Conservation (phyloP, 2,888 invertebrate genomes). For the Thera obeliscata region DNA sequence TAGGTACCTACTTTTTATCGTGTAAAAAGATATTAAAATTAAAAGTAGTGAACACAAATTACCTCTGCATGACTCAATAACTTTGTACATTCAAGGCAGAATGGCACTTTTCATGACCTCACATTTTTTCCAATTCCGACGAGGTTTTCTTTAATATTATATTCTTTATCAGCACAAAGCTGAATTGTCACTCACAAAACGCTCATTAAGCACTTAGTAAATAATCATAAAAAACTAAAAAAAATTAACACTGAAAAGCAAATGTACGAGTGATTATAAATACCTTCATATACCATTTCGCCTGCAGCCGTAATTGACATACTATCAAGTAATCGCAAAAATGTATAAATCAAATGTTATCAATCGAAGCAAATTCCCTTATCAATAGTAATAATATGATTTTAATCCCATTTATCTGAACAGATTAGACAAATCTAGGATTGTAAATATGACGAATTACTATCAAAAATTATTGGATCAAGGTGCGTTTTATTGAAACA, state of each 20-base stretch:
- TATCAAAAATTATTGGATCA: conserved; percentile 35
- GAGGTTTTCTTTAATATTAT: too few relatives aligned
- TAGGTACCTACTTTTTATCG: too few relatives aligned
- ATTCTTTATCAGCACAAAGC: too few relatives aligned
- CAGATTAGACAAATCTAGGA: conserved; percentile 69
- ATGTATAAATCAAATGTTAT: conserved; percentile 82
- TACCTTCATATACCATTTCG: conserved; percentile 15
- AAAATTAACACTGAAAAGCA: background rate
- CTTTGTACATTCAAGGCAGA: too few relatives aligned
- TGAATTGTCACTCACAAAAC: too few relatives aligned
- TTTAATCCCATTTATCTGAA: conserved; percentile 69
- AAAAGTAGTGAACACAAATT: too few relatives aligned
- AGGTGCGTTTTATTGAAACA: conserved; percentile 25
- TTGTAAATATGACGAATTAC: conserved; percentile 59
- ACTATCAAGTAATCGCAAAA: conserved; percentile 37
- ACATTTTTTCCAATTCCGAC: too few relatives aligned
- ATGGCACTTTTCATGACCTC: too few relatives aligned
- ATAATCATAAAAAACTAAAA: too few relatives aligned
- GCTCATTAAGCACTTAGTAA: too few relatives aligned
- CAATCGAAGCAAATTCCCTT: conserved; percentile 72
- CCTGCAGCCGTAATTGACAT: conserved; percentile 1
- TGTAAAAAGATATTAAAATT: too few relatives aligned
- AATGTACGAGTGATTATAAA: background rate
- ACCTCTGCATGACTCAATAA: too few relatives aligned
- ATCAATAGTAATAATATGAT: conserved; percentile 69